phyloP scores from a whole-genome alignment of 2,113 vertebrate species.

The Eidolon helvum region DNA sequence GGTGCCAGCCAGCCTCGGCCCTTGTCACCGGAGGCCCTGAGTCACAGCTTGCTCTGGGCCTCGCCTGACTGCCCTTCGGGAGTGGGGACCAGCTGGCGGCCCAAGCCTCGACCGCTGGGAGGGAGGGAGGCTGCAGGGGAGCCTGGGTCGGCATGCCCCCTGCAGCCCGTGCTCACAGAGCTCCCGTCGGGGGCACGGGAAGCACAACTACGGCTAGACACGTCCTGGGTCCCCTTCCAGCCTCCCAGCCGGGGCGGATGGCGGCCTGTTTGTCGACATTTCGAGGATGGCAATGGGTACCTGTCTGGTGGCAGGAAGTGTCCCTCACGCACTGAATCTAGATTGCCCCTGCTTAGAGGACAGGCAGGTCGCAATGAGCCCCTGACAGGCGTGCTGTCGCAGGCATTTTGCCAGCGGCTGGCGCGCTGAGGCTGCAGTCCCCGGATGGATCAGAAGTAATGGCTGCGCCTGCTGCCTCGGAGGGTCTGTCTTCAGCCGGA shows the following conservation, averaged over 20 bases:
- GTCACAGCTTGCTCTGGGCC: background rate
- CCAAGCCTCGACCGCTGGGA: background rate
- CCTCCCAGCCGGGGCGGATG: background rate
- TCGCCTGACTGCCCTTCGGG: background rate
- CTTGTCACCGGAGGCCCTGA: background rate
- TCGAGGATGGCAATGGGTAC: background rate
- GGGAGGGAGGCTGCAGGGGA: background rate
- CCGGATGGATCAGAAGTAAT: background rate
- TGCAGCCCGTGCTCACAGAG: background rate
- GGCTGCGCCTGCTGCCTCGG: accelerated
- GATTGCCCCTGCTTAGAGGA: background rate
- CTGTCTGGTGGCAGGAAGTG: background rate
- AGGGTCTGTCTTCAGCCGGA: background rate
- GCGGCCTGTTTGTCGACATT: background rate
- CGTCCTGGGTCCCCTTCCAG: background rate
- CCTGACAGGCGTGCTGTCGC: background rate
- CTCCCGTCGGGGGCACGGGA: accelerated
- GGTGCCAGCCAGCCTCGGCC: background rate
- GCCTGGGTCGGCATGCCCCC: background rate
- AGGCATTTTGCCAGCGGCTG: background rate
- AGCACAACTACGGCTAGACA: background rate
- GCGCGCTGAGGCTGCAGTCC: background rate
- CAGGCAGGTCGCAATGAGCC: background rate
- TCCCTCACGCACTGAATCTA: background rate
- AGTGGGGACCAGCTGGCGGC: background rate